Evolutionary conservation across 2,113 vertebrate genomes (phyloP), one percentile per base, ranked within the genome.

Genomic region (Erythrocercus mccallii): DNA sequence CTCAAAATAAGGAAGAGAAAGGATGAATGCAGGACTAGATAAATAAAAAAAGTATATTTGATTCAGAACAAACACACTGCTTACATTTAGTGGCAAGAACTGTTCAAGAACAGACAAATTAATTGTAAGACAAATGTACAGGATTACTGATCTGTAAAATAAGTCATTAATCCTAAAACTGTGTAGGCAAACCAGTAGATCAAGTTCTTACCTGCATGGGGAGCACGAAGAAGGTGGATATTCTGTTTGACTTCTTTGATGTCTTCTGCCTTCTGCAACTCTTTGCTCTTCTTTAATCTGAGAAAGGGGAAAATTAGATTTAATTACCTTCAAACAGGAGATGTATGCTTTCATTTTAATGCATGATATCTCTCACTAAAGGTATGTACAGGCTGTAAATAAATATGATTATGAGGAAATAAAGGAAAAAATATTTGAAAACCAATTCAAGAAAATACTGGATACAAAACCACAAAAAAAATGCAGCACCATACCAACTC

Each of bases 211-310:
- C 99, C 98, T 93, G 99, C 99, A 93, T 99, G 98, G 18, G 99
- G 99, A 45, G 99, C 99, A 96, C 98, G 99, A 97, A 99, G 98
- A 58, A 99, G 99, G 91, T 99, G 99, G 81, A 99, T 99, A 73
- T 98, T 99, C 93, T 99, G 99, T 96, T 99, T 99, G 92, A 99
- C 99, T 98, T 99, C 99, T 92, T 70, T 98, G 97, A 99, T 99
- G 81, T 98, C 99, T 94, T 99, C 98, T 71, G 98, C 99, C 83
- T 99, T 99, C 97, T 99, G 98, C 84, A 99, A 93, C 90, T 99
- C 98, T 97, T 99, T 99, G 95, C 98, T 98, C 96, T 99, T 99
- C 97, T 99, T 99, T 92, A 99, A 81, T 95, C 99, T 99, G 87
- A 8, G 14, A 35, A 70, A 45, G 73, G 18, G 7, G 11, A 23